Evolutionary conservation across 1,140 invertebrate species (phyloP).

Genomic region (Aphelenchoides avenae): DNA sequence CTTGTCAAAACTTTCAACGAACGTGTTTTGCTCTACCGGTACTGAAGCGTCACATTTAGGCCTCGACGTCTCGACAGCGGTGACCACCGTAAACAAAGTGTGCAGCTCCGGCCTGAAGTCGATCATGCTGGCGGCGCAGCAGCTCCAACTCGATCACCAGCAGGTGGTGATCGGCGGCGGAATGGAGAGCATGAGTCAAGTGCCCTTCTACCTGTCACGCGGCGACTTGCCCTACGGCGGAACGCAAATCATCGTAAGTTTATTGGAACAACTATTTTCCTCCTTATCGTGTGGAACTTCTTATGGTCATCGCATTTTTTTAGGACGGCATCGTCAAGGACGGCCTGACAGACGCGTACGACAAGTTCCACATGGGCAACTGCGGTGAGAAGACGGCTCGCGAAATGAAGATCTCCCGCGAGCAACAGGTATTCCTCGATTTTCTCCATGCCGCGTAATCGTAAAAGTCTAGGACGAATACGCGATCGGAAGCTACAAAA

Average conservation of each 20-base stretch:
- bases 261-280: background rate
- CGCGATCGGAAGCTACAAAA: conserved; percentile 85
- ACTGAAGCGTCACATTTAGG: too few species aligned
- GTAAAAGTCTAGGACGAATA: too few species aligned
- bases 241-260: conserved; percentile 33
- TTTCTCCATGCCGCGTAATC: too few species aligned
- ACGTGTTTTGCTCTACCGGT: conserved; percentile 28
- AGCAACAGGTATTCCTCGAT: too few species aligned
- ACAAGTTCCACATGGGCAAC: conserved; percentile 92
- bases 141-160: conserved; percentile 72
- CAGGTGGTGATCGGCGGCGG: conserved; percentile 82
- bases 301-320: too few species aligned
- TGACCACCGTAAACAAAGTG: conserved; percentile 95
- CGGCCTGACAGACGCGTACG: conserved; percentile 94
- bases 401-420: conserved; percentile 69
- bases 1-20: conserved; percentile 11
- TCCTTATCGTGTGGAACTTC: too few species aligned
- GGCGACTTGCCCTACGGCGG: conserved; percentile 40
- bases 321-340: conserved; percentile 92
- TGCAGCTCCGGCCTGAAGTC: conserved; percentile 98
- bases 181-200: conserved; percentile 99
- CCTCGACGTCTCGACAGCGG: conserved; percentile 78
- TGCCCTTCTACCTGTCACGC: conserved; percentile 74
- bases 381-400: conserved; percentile 92
- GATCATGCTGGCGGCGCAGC: conserved; percentile 84